Evolutionary conservation across 2,113 vertebrate genomes (phyloP), one percentile per base, ranked within the genome.

Genomic region (Cyprinodon tularosa): DNA sequence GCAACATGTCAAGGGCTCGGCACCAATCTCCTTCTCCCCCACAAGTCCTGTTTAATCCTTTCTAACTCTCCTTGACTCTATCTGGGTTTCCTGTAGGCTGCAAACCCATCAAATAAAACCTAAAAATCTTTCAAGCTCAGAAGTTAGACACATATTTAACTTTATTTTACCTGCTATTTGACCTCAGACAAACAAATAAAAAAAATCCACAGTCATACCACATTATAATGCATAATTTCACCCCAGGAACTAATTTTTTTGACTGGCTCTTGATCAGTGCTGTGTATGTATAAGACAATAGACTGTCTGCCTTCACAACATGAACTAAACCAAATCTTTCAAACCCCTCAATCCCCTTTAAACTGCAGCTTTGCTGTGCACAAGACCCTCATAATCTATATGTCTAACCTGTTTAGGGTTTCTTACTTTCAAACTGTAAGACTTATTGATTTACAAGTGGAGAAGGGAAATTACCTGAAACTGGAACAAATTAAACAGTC

Each of bases 401-500:
- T 11, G 38, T 67, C 59, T 4, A 53, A 72, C 64, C 64, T 82
- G 70, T 80, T 86, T 81, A 72, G 48, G 10, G 40, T 50, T 64
- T 84, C 74, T 81, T 87, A 85, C 81, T 79, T 78, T 84, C 80
- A 44, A 2, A 47, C 22, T 17, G 22, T 78, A 83, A 85, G 84
- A 70, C 77, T 63, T 59, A 92, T 93, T 76, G 85, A 91, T 93
- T 84, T 48, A 77, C 29, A 6, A 77, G 70, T 64, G 73, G 90
- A 91, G 77, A 82, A 74, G 82, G 88, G 80, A 88, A 91, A 89
- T 90, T 77, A 90, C 89, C 81, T 86, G 86, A 88, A 91, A 87
- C 81, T 70, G 76, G 84, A 85, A 82, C 90, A 93, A 92, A 93
- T 93, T 85, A 93, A 93, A 90, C 84, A 89, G 84, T 87, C 82